Base-by-base conservation (phyloP, 1,140 invertebrate genomes). In the Neocloeon triangulifer region DNA sequence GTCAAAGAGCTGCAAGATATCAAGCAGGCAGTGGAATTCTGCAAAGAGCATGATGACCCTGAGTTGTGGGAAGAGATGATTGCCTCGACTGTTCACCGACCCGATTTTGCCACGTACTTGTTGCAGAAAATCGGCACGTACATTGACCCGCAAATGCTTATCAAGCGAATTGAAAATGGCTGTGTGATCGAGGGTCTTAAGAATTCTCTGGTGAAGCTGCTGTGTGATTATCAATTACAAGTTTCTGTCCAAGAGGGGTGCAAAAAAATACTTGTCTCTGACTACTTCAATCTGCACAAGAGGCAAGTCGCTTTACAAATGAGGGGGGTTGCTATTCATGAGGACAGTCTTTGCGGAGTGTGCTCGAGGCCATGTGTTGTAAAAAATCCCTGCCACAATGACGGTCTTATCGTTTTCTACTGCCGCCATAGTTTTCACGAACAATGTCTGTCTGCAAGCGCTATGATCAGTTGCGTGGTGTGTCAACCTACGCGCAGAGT, bases 41-140 rank as follows among this genome's bases (percentile, higher is more conserved):
- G 94, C 52, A 88, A 91, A 52, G 85, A 95, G 48, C 84, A 96
- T 40, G 74, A 92, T 45, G 89, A 97, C 52, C 62, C 69, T 28
- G 86, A 94, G 46, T 52, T 98, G 5, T 98, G 94, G 94, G 72
- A 79, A 38, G 77, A 91, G 50, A 64, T 98, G 12, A 88, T 98
- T 33, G 69, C 76, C 39, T 74, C 84, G 47, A 86, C 86, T 0
- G 58, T 88, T 2, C 67, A 82, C 40, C 84, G 85, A 49, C 85
- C 89, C 15, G 72, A 66, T 40, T 82, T 74, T 41, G 70, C 80
- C 28, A 79, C 64, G 28, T 75, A 69, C 37, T 51, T 84, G 17
- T 54, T 84, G 31, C 69, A 76, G 46, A 74, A 73, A 42, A 77
- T 84, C 40, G 77, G 78, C 15, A 89, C 85, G 17, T 82, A 86